phyloP scores from a whole-genome alignment of 2,113 vertebrate species.

The Corydoras sp. region DNA sequence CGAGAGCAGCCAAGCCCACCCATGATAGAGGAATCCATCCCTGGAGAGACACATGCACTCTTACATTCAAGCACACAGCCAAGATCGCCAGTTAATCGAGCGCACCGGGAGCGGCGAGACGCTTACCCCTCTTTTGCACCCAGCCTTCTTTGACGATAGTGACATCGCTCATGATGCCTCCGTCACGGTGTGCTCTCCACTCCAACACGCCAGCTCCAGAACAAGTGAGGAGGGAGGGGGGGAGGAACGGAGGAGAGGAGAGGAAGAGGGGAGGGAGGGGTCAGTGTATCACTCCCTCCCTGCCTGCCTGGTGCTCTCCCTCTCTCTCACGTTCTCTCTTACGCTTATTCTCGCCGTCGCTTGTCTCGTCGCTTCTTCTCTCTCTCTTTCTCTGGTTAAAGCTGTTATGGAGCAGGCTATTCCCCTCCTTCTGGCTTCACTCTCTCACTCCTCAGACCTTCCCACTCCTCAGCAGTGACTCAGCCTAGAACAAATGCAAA shows the following conservation, averaged over 20 bases:
- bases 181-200: conserved; percentile 74
- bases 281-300: conserved; percentile 59
- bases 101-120: conserved; percentile 40
- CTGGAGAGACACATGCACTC: conserved; percentile 29
- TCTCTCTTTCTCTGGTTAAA: conserved; percentile 57
- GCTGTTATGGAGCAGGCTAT: conserved; percentile 31
- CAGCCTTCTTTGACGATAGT: conserved; percentile 99
- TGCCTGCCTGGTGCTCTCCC: conserved; percentile 54
- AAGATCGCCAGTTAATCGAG: conserved; percentile 12
- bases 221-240: conserved; percentile 54
- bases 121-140: conserved; percentile 98
- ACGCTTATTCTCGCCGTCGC: conserved; percentile 38
- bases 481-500: conserved; percentile 76
- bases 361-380: conserved; percentile 50
- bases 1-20: conserved; percentile 50
- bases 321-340: conserved; percentile 52
- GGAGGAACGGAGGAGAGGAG: conserved; percentile 32
- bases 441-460: conserved; percentile 78
- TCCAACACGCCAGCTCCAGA: conserved; percentile 76
- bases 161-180: conserved; percentile 98
- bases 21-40: conserved; percentile 34
- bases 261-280: conserved; percentile 45
- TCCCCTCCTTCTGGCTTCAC: conserved; percentile 44
- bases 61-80: conserved; percentile 29
- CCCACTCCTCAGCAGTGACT: conserved; percentile 84